A percentile compares a stretch with the other conserved stretches of the same genome.
These are phyloP conservation scores for Toxotes chatareus DNA, from an alignment of 2,113 vertebrate species.

Conservation along the genomic window DNA sequence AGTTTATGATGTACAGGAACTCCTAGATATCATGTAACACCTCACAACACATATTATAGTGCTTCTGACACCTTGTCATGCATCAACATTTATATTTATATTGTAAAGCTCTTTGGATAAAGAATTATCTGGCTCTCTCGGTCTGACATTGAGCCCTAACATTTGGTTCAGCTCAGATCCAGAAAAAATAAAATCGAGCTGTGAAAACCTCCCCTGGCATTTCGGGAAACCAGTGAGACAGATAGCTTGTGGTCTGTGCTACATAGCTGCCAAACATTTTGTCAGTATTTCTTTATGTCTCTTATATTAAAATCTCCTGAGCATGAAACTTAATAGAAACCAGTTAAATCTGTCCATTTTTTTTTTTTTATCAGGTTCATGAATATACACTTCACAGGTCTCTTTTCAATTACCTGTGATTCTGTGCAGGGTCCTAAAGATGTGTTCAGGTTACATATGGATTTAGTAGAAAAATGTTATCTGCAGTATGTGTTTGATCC, in stretches of 20 bases:
- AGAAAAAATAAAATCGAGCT: slow-evolving; percentile 39
- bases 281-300: slow-evolving; percentile 29
- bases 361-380: not conserved
- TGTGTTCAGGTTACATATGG: slow-evolving; percentile 55
- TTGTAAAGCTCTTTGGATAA: not conserved
- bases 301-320: slow-evolving; percentile 24
- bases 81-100: not conserved
- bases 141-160: slow-evolving; percentile 28
- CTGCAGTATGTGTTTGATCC: slow-evolving; percentile 64
- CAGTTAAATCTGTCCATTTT: not conserved
- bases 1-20: not conserved
- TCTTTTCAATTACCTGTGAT: slow-evolving; percentile 22
- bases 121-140: slow-evolving; percentile 5
- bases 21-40: not conserved
- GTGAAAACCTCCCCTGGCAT: slow-evolving; percentile 38
- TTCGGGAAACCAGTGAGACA: slow-evolving; percentile 52
- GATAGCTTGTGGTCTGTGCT: slow-evolving; percentile 45
- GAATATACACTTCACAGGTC: not conserved
- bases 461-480: slow-evolving; percentile 53
- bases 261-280: slow-evolving; percentile 40
- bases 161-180: slow-evolving; percentile 34
- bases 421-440: slow-evolving; percentile 24
- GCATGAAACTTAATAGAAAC: slow-evolving; percentile 35
- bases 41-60: not conserved
- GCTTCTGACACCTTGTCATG: not conserved